phyloP scores from a whole-genome alignment of 92 coral and sea anemone species.

The Porites divaricata region DNA sequence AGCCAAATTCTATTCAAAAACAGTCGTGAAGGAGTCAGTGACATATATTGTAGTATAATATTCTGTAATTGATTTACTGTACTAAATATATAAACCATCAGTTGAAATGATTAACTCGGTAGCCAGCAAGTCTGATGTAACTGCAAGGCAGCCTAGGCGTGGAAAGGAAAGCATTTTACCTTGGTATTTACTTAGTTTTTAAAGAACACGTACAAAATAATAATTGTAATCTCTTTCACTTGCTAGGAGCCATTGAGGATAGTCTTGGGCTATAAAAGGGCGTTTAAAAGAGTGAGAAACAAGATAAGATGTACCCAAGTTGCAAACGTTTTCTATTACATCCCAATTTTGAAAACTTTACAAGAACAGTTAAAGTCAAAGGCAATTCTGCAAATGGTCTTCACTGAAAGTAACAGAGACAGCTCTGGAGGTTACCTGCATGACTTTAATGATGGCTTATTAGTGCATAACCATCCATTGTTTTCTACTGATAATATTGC shows the following conservation, averaged over 20 bases:
- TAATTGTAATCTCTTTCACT: neutral
- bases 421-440: conserved; percentile 6
- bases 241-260: conserved; percentile 24
- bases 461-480: conserved; percentile 34
- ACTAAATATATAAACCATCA: too few relatives aligned
- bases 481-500: conserved; percentile 48
- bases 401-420: neutral
- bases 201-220: too few relatives aligned
- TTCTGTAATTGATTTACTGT: too few relatives aligned
- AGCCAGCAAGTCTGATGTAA: too few relatives aligned
- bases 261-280: conserved; percentile 19
- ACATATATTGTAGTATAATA: too few relatives aligned
- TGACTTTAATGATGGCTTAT: conserved; percentile 42
- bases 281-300: conserved; percentile 18
- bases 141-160: too few relatives aligned
- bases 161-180: too few relatives aligned
- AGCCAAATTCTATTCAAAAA: too few relatives aligned
- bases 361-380: conserved; percentile 34
- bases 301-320: conserved; percentile 28
- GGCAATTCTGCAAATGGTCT: conserved; percentile 41
- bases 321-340: conserved; percentile 45
- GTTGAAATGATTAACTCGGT: too few relatives aligned
- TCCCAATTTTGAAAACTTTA: conserved; percentile 41
- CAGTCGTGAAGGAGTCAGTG: too few relatives aligned
- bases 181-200: too few relatives aligned